A percentile compares a stretch with the other conserved stretches of the same genome.
Evolutionary conservation across 1,140 invertebrate species (phyloP).

Genomic region (Hylyphantes graminicola): DNA sequence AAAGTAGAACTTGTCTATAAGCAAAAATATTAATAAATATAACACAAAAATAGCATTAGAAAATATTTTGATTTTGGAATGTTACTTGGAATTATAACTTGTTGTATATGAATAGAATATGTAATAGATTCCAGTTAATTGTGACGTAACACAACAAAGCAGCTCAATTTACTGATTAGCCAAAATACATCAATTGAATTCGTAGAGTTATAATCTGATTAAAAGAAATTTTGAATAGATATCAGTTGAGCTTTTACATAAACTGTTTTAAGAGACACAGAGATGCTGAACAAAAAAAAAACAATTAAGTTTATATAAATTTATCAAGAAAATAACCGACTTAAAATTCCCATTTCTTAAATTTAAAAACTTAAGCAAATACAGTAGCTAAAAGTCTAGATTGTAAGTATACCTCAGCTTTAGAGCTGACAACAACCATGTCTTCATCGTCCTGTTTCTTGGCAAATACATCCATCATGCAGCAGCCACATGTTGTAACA

Average conservation of each 20-base stretch:
- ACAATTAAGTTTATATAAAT: too few relatives aligned
- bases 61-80: too few relatives aligned
- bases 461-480: conserved; percentile 46
- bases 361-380: background rate
- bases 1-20: conserved; percentile 18
- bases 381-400: background rate
- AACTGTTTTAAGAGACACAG: background rate
- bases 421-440: conserved; percentile 18
- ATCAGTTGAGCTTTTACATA: background rate
- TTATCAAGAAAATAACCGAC: background rate
- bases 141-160: too few relatives aligned
- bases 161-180: too few relatives aligned
- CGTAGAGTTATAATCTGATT: background rate
- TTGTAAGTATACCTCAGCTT: conserved; percentile 23
- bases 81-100: too few relatives aligned
- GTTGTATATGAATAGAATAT: too few relatives aligned
- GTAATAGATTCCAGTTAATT: too few relatives aligned
- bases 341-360: background rate
- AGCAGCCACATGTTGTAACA: conserved; percentile 37
- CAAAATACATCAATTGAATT: too few relatives aligned
- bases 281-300: background rate
- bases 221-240: background rate
- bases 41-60: background rate
- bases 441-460: conserved; percentile 26
- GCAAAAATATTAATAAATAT: conserved; percentile 7